Base-by-base conservation (phyloP, 2,113 vertebrate genomes). In the Heteronetta atricapilla region DNA sequence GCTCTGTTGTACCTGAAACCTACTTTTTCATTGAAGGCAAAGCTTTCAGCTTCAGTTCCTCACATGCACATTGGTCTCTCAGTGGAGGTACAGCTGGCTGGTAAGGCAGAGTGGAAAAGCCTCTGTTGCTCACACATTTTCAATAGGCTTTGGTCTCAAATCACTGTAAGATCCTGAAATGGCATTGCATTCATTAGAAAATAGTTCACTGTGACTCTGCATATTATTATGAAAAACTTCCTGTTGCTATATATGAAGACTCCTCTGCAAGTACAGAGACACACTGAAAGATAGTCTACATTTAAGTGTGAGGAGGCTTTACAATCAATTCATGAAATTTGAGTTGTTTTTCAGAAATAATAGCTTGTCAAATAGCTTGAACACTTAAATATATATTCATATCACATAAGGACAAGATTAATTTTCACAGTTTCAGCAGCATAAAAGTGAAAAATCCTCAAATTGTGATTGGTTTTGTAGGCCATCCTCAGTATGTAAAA, bases 71-170 rank as follows among this genome's bases (percentile, higher is more conserved):
- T 63, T 86, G 33, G 13, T 68, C 60, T 90, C 22, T 52, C 56
- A 46, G 36, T 17, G n/a, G 56, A 55, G 22, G 10, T 48, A 60
- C 80, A 81, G 34, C 29, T 67, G 40, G 20, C 22, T 29, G 29
- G 34, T 22, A 66, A 34, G 3, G 13, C 44, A 69, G 59, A 20
- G 13, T 48, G 46, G 76, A 88, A 92, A 67, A 90, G 28, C 12
- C 17, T 28, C 36, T 40, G 8, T 16, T 84, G 60, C 29, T 60
- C 6, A 21, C 0, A 1, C 6, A 11, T 72, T 88, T 79, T 78
- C 0, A 0, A 7, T 29, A 82, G 44, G 29, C 8, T 26, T 82
- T 2, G 0, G 28, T 48, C 3, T 1, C 48, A 74, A 64, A 42
- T 64, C 53, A 78, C 56, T 31, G 8, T 38, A 26, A 84, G 46